Evolutionary conservation across 2,888 invertebrate genomes (phyloP).

Genomic region (Dugesia japonica): DNA sequence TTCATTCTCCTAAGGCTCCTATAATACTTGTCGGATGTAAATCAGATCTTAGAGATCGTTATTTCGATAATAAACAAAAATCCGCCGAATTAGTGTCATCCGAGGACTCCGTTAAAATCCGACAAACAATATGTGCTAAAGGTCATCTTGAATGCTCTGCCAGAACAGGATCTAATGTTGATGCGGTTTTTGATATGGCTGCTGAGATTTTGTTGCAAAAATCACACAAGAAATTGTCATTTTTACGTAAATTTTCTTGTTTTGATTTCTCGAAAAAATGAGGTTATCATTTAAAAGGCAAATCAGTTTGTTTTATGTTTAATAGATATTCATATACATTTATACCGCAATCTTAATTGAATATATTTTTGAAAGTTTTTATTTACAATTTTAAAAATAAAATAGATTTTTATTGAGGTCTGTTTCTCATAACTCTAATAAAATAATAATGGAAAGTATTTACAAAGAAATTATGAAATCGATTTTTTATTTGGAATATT

Average conservation of each 20-base stretch:
- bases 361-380: too few species aligned
- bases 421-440: too few species aligned
- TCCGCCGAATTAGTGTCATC: background rate
- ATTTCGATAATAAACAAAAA: slow-evolving; percentile 5
- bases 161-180: slow-evolving; percentile 23
- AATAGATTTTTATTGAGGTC: too few species aligned
- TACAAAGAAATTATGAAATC: too few species aligned
- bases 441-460: too few species aligned
- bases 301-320: too few species aligned
- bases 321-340: too few species aligned
- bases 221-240: background rate
- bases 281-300: too few species aligned
- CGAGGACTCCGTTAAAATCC: slow-evolving; percentile 2
- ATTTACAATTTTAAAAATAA: too few species aligned
- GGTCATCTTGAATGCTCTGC: slow-evolving; percentile 28
- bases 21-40: slow-evolving; percentile 29
- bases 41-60: background rate
- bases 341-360: too few species aligned
- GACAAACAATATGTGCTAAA: background rate
- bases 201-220: slow-evolving; percentile 22
- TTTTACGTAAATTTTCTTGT: slow-evolving; percentile 7
- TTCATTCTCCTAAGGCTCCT: background rate
- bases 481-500: too few species aligned
- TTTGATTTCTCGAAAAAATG: background rate
- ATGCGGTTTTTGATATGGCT: slow-evolving; percentile 23